These are phyloP conservation scores for Elanoides forficatus DNA, from an alignment of 2,113 vertebrate species.

Conservation along the genomic window DNA sequence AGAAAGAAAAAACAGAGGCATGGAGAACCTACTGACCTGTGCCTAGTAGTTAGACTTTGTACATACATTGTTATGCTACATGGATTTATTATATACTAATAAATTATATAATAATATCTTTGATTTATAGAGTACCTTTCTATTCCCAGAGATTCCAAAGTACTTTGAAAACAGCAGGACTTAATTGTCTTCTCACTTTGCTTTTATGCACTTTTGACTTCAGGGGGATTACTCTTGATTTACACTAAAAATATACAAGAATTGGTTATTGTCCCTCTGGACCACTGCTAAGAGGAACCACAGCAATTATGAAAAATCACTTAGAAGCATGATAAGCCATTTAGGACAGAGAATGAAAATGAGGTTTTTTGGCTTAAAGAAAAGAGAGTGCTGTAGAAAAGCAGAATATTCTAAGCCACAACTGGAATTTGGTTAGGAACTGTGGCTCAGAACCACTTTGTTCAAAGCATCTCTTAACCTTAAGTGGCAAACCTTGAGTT, in stretches of 20 bases:
- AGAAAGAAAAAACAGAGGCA: not conserved
- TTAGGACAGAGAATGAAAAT: not conserved
- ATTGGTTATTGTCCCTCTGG: not conserved
- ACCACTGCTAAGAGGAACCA: not conserved
- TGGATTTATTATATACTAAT: not conserved
- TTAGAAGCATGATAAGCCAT: not conserved
- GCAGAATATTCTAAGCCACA: not conserved
- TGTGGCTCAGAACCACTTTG: not conserved
- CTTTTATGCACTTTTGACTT: not conserved
- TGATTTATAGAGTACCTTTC: not conserved
- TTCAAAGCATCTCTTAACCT: not conserved
- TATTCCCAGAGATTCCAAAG: constrained; percentile 36
- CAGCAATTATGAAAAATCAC: not conserved
- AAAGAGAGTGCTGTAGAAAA: not conserved
- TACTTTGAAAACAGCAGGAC: constrained; percentile 3
- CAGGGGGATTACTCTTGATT: not conserved
- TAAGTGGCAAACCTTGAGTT: not conserved
- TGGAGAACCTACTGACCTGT: not conserved
- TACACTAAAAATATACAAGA: not conserved
- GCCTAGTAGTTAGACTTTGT: not conserved
- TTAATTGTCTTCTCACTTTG: constrained; percentile 30
- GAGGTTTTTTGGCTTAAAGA: not conserved
- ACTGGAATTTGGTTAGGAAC: not conserved
- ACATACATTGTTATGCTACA: not conserved
- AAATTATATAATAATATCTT: not conserved